Conservation (phyloP, 2,888 invertebrate species). For the Lithophane ornitopus region DNA sequence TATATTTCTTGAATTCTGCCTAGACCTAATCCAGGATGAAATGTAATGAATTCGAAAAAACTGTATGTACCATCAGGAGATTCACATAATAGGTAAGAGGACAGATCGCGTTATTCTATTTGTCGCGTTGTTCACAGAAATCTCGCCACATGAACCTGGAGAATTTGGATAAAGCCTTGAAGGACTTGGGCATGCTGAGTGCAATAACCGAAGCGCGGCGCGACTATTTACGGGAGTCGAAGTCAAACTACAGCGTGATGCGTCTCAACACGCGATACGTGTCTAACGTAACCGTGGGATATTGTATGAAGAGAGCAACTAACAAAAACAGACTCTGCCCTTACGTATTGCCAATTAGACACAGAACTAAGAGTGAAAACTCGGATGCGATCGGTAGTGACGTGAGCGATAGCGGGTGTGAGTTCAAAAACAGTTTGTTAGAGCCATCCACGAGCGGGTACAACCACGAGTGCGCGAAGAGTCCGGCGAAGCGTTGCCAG, state of each 20-base stretch:
- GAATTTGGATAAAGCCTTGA: conserved; percentile 91
- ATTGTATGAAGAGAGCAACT: conserved; percentile 89
- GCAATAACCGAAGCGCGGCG: conserved; percentile 90
- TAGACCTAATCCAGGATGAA: conserved; percentile 81
- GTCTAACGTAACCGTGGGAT: conserved; percentile 91
- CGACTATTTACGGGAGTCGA: conserved; percentile 90
- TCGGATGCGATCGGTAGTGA: conserved; percentile 88
- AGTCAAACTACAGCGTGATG: conserved; percentile 86
- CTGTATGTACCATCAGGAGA: conserved; percentile 73
- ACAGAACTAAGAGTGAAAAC: conserved; percentile 92
- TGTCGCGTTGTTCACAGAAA: conserved; percentile 84
- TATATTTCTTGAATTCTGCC: conserved; percentile 77
- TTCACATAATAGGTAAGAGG: conserved; percentile 42
- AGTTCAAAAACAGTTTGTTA: conserved; percentile 80
- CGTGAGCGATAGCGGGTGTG: conserved; percentile 78
- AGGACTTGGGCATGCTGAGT: conserved; percentile 92
- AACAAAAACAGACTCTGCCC: conserved; percentile 91
- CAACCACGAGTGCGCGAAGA: conserved; percentile 76
- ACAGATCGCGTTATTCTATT: conserved; percentile 66
- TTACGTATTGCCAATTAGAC: conserved; percentile 90
- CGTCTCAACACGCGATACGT: conserved; percentile 91
- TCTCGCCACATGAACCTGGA: conserved; percentile 88
- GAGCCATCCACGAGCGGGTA: conserved; percentile 86
- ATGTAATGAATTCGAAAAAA: conserved; percentile 84
- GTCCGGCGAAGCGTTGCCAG: conserved; percentile 90